Evolutionary conservation across 2,113 vertebrate species (phyloP), one percentile per base, ranked within the genome.

Genomic region (Dipodomys stephensi): DNA sequence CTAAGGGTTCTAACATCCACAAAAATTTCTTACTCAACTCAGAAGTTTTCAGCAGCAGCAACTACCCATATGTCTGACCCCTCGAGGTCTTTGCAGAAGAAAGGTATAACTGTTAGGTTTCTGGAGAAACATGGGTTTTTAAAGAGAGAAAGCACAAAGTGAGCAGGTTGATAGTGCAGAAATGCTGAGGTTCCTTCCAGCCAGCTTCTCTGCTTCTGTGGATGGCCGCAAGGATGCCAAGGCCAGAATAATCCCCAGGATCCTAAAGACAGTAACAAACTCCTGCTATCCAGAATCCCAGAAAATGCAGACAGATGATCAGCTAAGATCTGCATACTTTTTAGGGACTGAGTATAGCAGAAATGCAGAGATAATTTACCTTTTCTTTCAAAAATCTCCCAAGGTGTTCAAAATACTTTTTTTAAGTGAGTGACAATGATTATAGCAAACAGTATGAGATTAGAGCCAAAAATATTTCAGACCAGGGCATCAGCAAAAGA

Each of bases 21-120:
- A 91, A 90, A 96, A 97, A 94, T 78, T 60, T 87, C 96, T 96
- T 95, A 91, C 91, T 95, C 95, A 87, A 92, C 90, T 95, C 74
- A 12, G 73, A 92, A 93, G 85, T 85, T 94, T 94, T 95, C 49
- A 27, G 67, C 87, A 94, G 65, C 94, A 96, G 94, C 85, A 95
- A 64, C 83, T 94, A 94, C 93, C 96, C 97, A 97, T 90, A 94
- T 96, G 96, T 87, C 93, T 87, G 25, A 22, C 67, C 81, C 74
- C 84, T 72, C 6, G 0, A 65, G 95, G 93, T 28, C 74, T 96
- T 88, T 83, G 57, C 84, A 83, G 71, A 69, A 80, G 90, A 94
- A 67, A 23, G 22, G 22, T 78, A 13, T 67, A 39, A 30, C 82
- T 89, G 32, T 85, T 85, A 82, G n/a, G 23, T 90, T 96, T 90